Evolutionary conservation across 2,888 invertebrate species (phyloP).

Genomic region (Eupeodes luniger): DNA sequence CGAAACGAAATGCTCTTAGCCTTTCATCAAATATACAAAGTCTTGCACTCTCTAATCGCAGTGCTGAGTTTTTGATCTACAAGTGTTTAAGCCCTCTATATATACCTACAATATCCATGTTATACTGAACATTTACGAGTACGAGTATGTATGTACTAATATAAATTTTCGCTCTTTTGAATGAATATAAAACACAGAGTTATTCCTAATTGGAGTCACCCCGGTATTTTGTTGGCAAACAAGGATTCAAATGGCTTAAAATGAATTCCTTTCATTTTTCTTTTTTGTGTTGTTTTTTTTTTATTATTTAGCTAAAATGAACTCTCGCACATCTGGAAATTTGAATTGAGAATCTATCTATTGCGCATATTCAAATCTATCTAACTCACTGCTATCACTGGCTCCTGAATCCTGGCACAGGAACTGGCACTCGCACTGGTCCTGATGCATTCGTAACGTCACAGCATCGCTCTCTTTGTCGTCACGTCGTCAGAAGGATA

Average conservation of each 20-base stretch:
- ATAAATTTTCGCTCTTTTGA: neutral
- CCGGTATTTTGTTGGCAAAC: constrained; percentile 36
- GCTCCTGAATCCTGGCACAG: neutral
- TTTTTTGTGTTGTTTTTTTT: constrained; percentile 16
- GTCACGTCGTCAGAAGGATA: constrained; percentile 17
- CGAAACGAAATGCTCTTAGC: constrained; percentile 27
- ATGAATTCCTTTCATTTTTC: constrained; percentile 49
- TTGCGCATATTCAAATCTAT: constrained; percentile 60
- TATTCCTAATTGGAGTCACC: constrained; percentile 27
- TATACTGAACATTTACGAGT: too few species aligned
- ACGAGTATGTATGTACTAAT: neutral
- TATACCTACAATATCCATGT: neutral
- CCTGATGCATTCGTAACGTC: constrained; percentile 35
- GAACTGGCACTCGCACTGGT: constrained; percentile 20
- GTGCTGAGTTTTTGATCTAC: constrained; percentile 14
- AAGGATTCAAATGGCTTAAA: constrained; percentile 16
- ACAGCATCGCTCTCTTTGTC: constrained; percentile 44
- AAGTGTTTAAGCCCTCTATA: constrained; percentile 30
- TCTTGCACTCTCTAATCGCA: constrained; percentile 18
- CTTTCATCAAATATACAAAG: constrained; percentile 12
- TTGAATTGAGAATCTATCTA: constrained; percentile 11
- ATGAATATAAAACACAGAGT: neutral
- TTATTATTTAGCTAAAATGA: constrained; percentile 35
- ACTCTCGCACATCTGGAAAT: constrained; percentile 23
- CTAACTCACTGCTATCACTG: constrained; percentile 1